Base-by-base conservation (phyloP, 2,888 invertebrate species). In the Mythimna loreyi region DNA sequence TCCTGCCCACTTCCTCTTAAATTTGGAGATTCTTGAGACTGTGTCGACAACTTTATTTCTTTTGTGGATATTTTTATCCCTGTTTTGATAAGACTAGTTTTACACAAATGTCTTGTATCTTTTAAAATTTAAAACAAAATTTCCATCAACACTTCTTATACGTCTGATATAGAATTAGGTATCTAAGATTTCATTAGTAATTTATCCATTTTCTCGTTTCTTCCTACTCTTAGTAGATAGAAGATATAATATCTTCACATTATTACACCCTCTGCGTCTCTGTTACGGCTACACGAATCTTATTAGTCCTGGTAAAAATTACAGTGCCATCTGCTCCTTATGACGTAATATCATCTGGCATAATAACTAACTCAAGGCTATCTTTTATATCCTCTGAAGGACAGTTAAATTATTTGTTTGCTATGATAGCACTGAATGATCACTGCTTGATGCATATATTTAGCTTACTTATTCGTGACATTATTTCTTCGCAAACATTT, bases 161-260 rank as follows among this genome's bases (percentile, higher is more conserved):
- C 11, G 16, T 16, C 16, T 40, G 36, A 11, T 40, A 6, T 16
- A 40, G 19, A 16, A 40, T 19, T 40, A 19, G 43, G n/a, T 16
- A 3, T 43, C 30, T 33, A 16, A 50, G 40, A 61, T 50, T 72
- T 21, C 8, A 68, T 61, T 71, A 67, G 13, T 25, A 49, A 25
- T 50, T 6, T 1, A 6, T 60, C 49, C 47, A 43, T 61, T 30
- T 30, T 19, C 23, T 50, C 49, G 16, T 30, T 60, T 49, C 49
- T n/a, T 36, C n/a, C 43, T 21, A n/a, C 21, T 50, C 21, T 9
- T 59, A 45, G 13, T 52, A 52, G n/a, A n/a, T n/a, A n/a, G n/a
- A n/a, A n/a, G n/a, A n/a, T n/a, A 25, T 62, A 52, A 60, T 25
- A 60, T 62, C 36, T 73, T 45, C 11, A 28, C 13, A 11, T 61